Percentiles rank a stretch among this genome's conserved stretches.
Evolutionary conservation across 2,888 invertebrate genomes (phyloP).

Genomic region (Leucophenga maculata): DNA sequence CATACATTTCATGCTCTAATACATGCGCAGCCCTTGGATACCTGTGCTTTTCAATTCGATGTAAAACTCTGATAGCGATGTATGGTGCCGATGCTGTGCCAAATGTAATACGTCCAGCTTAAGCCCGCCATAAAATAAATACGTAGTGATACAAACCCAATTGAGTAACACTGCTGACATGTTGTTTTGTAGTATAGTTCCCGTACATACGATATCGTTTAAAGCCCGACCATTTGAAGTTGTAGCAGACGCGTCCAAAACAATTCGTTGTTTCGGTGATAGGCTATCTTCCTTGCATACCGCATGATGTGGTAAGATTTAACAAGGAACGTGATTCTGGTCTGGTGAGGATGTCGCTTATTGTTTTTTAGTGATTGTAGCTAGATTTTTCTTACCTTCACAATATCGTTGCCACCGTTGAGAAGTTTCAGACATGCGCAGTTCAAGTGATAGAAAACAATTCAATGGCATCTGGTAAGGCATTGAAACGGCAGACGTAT

Average conservation of each 20-base stretch:
- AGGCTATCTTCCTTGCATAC: neutral
- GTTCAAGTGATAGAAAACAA: no score
- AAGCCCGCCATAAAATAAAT: neutral
- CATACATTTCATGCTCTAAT: neutral
- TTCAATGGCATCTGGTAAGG: no score
- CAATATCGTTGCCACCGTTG: no score
- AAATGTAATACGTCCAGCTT: neutral
- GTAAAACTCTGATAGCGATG: neutral
- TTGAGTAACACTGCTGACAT: neutral
- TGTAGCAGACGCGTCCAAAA: no score
- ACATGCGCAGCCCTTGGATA: neutral
- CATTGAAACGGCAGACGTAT: no score
- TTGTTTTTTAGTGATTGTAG: no score
- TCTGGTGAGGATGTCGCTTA: no score
- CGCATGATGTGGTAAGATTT: conserved; percentile 1
- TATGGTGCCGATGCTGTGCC: neutral
- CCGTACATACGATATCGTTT: neutral
- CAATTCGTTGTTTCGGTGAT: neutral
- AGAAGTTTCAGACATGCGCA: no score
- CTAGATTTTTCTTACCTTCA: no score
- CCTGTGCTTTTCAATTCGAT: neutral
- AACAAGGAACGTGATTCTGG: no score
- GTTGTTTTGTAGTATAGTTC: neutral
- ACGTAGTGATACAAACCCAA: conserved; percentile 7
- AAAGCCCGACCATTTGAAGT: neutral